A percentile compares a stretch with the other conserved stretches of the same genome.
phyloP scores from a whole-genome alignment of 2,888 invertebrate species.

The Pegoplata infirma region DNA sequence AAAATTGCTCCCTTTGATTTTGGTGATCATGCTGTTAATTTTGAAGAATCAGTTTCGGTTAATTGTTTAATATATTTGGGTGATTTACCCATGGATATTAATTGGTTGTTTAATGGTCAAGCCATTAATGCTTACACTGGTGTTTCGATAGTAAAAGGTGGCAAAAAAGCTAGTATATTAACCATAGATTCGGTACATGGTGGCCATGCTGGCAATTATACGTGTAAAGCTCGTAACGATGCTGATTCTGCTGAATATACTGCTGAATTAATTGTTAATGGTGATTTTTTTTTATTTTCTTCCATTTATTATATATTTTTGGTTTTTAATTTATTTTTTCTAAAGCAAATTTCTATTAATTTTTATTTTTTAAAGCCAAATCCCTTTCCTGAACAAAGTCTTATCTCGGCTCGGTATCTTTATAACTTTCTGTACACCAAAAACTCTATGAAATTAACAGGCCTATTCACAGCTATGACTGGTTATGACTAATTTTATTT shows the following conservation, averaged over 20 bases:
- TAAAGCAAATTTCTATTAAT: too few relatives aligned
- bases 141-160: constrained; percentile 79
- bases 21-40: constrained; percentile 83
- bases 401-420: too few relatives aligned
- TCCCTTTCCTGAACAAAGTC: too few relatives aligned
- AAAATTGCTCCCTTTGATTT: constrained; percentile 86
- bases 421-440: too few relatives aligned
- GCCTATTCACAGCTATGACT: too few relatives aligned
- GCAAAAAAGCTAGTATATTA: constrained; percentile 82
- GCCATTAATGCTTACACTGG: constrained; percentile 76
- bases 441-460: too few relatives aligned
- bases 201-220: constrained; percentile 86
- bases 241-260: constrained; percentile 84
- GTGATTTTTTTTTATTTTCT: constrained; percentile 70
- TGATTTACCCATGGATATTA: constrained; percentile 83
- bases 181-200: constrained; percentile 82
- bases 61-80: constrained; percentile 82
- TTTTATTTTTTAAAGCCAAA: too few relatives aligned
- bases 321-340: neutral
- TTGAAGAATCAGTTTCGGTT: constrained; percentile 82
- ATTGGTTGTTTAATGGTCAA: constrained; percentile 79
- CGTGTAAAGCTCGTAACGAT: constrained; percentile 85
- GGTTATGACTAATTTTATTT: too few relatives aligned
- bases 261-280: constrained; percentile 85
- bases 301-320: constrained; percentile 14